A percentile compares a stretch with the other conserved stretches of the same genome.
Evolutionary conservation across 2,888 invertebrate genomes (phyloP).

Genomic region (Patella pellucida): DNA sequence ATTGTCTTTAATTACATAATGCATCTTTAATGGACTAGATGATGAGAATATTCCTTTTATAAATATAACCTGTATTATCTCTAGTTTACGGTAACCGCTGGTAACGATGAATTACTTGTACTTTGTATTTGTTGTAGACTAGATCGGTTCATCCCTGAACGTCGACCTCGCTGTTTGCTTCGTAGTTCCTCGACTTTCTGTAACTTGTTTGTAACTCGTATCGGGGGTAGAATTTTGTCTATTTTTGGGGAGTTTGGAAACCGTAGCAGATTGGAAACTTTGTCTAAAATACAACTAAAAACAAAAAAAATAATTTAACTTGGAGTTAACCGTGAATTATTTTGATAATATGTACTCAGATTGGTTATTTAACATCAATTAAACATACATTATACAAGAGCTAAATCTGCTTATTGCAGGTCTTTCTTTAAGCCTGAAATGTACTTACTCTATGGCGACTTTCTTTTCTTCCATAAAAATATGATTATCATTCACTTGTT

Average conservation of each 20-base stretch:
- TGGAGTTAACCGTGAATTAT: too few species aligned
- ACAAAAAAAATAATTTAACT: conserved; percentile 1
- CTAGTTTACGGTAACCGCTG: background rate
- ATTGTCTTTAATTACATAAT: too few species aligned
- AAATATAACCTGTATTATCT: too few species aligned
- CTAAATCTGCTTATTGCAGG: too few species aligned
- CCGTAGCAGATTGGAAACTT: conserved; percentile 61
- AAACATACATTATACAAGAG: too few species aligned
- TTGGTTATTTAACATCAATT: too few species aligned
- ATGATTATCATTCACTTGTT: conserved; percentile 57
- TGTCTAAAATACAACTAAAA: conserved; percentile 55
- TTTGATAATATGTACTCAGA: too few species aligned
- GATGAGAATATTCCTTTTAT: too few species aligned
- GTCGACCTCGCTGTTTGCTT: conserved; percentile 27
- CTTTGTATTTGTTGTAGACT: background rate
- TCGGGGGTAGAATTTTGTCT: conserved; percentile 62
- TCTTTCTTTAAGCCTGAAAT: too few species aligned
- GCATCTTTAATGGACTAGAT: too few species aligned
- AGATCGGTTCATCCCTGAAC: background rate
- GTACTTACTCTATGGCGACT: conserved; percentile 58
- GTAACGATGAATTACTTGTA: background rate
- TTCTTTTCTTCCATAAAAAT: conserved; percentile 59
- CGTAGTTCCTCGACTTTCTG: conserved; percentile 44
- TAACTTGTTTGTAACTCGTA: conserved; percentile 49
- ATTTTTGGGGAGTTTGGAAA: conserved; percentile 67